A percentile compares a stretch with the other conserved stretches of the same genome.
These are phyloP conservation scores for Pseudanteris insignis DNA, from an alignment of 2,888 invertebrate genomes.

Conservation along the genomic window DNA sequence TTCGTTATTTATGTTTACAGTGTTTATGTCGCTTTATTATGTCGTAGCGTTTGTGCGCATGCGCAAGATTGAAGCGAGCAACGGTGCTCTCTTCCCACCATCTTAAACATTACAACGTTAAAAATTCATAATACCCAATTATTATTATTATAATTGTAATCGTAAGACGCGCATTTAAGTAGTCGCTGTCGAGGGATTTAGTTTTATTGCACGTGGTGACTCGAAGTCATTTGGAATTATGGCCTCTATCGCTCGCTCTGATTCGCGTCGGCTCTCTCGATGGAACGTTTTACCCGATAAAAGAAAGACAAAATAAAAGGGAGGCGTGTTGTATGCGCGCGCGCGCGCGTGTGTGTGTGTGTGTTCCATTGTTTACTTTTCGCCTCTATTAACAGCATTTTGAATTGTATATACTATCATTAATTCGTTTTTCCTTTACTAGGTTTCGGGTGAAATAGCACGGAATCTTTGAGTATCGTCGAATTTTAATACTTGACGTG, in stretches of 20 bases:
- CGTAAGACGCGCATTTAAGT: conserved; percentile 22
- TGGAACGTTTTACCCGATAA: conserved; percentile 25
- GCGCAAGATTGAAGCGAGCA: conserved; percentile 4
- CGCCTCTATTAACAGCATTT: not conserved
- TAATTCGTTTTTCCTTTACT: conserved; percentile 5
- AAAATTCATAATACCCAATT: not conserved
- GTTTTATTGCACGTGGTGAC: conserved; percentile 44
- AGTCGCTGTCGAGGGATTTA: conserved; percentile 26
- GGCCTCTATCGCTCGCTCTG: conserved; percentile 25
- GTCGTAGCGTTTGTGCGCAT: conserved; percentile 27
- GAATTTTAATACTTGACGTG: conserved; percentile 26
- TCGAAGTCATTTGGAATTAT: conserved; percentile 37
- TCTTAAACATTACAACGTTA: conserved; percentile 8
- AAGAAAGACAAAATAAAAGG: conserved; percentile 11
- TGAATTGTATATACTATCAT: conserved; percentile 1
- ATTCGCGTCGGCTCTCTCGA: conserved; percentile 25
- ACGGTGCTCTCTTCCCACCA: not conserved
- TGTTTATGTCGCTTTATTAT: conserved; percentile 1
- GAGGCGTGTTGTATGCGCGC: conserved; percentile 5
- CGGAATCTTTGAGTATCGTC: conserved; percentile 25
- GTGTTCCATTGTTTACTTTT: not conserved
- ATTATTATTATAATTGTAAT: conserved; percentile 10
- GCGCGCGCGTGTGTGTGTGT: conserved; percentile 1
- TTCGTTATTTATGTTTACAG: conserved; percentile 11
- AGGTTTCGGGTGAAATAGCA: conserved; percentile 4